Evolutionary conservation across 2,888 invertebrate species (phyloP).

Genomic region (Aricia artaxerxes): DNA sequence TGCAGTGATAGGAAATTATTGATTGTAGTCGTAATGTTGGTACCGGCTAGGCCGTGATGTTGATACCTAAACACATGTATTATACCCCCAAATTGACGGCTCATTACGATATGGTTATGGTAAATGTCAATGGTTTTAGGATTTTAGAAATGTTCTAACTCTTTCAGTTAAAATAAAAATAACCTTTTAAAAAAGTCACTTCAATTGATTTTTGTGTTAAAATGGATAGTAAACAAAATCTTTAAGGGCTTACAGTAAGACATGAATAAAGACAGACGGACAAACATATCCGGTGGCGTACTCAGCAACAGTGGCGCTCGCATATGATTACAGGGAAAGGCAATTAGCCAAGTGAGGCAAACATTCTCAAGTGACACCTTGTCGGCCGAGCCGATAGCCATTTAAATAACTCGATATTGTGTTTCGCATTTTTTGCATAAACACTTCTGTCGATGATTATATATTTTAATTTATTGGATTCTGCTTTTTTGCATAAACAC

Average conservation of each 20-base stretch:
- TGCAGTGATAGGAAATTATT: slow-evolving; percentile 77
- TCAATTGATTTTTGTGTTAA: not conserved
- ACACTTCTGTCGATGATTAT: not conserved
- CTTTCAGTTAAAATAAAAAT: not conserved
- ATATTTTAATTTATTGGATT: not conserved
- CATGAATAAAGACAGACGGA: slow-evolving; percentile 3
- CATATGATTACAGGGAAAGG: slow-evolving; percentile 71
- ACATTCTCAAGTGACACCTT: slow-evolving; percentile 68
- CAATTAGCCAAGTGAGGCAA: slow-evolving; percentile 74
- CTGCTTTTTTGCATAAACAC: not conserved
- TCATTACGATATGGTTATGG: slow-evolving; percentile 1
- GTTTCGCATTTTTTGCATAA: slow-evolving; percentile 13
- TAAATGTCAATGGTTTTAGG: not conserved
- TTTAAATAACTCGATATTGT: slow-evolving; percentile 30
- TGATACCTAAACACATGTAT: slow-evolving; percentile 25
- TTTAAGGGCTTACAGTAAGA: not conserved
- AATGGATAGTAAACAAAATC: not conserved
- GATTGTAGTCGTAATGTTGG: slow-evolving; percentile 52
- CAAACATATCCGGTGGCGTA: slow-evolving; percentile 19
- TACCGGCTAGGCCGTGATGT: slow-evolving; percentile 45
- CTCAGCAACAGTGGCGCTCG: slow-evolving; percentile 43
- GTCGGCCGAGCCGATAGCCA: slow-evolving; percentile 45
- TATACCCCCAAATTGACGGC: slow-evolving; percentile 21
- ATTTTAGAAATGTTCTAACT: not conserved
- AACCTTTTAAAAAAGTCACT: not conserved